Conservation (phyloP, 2,113 vertebrate genomes). For the Chlorodrepanis virens region DNA sequence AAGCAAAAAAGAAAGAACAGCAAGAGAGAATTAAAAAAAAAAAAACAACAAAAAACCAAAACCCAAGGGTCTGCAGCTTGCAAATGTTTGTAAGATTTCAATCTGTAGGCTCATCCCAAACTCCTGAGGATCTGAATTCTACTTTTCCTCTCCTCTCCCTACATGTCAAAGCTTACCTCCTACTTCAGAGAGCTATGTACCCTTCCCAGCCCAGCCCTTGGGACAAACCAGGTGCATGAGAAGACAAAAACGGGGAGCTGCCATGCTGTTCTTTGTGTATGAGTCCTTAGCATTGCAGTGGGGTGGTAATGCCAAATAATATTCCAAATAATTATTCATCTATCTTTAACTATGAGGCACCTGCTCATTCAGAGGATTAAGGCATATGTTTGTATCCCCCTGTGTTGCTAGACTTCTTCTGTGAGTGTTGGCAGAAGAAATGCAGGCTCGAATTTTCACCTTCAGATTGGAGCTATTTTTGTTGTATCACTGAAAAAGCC, state of each 20-base stretch:
- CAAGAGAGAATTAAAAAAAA: neutral
- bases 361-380: neutral
- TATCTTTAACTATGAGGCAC: neutral
- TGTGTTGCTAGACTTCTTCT: neutral
- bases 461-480: slow-evolving; percentile 8
- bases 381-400: neutral
- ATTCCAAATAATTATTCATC: neutral
- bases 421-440: neutral
- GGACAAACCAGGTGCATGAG: rapidly evolving
- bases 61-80: neutral
- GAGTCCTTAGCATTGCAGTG: neutral
- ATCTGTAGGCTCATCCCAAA: neutral
- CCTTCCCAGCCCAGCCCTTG: neutral
- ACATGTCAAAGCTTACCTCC: neutral
- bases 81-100: neutral
- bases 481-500: neutral
- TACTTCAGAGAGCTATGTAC: rapidly evolving
- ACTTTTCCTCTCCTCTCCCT: neutral
- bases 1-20: neutral
- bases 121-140: neutral
- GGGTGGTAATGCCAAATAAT: neutral
- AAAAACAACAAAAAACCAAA: neutral
- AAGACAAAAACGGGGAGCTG: neutral
- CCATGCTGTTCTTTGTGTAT: neutral
- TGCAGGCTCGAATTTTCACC: neutral